Base-by-base conservation (phyloP, 2,113 vertebrate species). In the Cololabis saira region DNA sequence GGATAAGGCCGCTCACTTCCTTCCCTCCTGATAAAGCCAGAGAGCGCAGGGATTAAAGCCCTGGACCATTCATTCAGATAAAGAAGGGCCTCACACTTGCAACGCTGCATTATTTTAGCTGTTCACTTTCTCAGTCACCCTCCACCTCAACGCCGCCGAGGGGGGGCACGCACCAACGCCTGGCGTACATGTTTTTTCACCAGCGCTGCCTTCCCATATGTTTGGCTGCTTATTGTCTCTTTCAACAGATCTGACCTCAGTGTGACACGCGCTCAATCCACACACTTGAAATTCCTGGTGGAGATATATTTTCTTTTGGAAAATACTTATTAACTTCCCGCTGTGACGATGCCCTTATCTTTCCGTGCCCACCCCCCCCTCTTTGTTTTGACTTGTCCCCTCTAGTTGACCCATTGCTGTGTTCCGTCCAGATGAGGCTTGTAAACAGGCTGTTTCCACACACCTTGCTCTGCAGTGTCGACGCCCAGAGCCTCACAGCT, bases 381-480 rank as follows among this genome's bases (percentile, higher is more conserved):
- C 69, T 81, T 33, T 80, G 58, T 84, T 91, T 90, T 91, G 81
- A 92, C 87, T 89, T 90, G 91, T 92, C 87, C 81, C 92, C 89
- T 91, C 63, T 24, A 27, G 9, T 80, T 91, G 93, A 92, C 91
- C 92, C 86, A 70, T 83, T 82, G 84, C 71, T 81, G 41, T 77
- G 84, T 75, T 87, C 87, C 88, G 55, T 89, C 92, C 92, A 85
- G 86, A 80, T 83, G 90, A 93, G 85, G 82, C 84, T 80, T 92
- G 86, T 92, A 93, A 95, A 92, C 92, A 93, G 89, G 12, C 93
- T 81, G 90, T 94, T 92, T 92, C 90, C 86, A 37, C 87, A 90
- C 90, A 89, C 94, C 92, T 89, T 83, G 2, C 88, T 88, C 71
- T 63, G 43, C 91, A 72, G 80, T 89, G 87, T 94, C 89, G 92